These are phyloP conservation scores for Willisornis vidua DNA, from an alignment of 2,113 vertebrate species.

Conservation along the genomic window DNA sequence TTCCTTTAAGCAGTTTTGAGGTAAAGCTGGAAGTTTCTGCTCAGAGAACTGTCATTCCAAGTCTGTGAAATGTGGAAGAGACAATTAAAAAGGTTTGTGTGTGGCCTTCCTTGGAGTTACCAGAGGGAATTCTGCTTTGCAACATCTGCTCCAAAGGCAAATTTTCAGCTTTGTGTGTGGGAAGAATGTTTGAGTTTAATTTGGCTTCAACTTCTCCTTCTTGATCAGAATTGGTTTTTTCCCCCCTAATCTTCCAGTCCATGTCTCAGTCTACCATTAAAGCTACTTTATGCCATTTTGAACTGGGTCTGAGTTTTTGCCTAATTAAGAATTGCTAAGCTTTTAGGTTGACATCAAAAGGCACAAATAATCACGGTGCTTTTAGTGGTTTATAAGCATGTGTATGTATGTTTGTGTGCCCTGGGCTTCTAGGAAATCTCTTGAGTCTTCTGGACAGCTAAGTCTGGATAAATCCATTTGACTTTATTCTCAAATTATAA, in stretches of 20 bases:
- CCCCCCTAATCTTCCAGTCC: neutral
- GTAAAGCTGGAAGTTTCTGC: neutral
- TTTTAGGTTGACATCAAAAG: neutral
- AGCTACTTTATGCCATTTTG: neutral
- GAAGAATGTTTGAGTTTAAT: neutral
- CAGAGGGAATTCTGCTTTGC: neutral
- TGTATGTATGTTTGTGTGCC: neutral
- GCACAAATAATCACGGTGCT: neutral
- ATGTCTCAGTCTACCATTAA: neutral
- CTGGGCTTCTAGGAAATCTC: neutral
- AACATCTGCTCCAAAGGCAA: slow-evolving; percentile 1
- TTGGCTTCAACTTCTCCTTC: neutral
- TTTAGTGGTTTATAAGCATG: neutral
- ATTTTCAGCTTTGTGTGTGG: slow-evolving; percentile 25
- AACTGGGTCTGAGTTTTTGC: neutral
- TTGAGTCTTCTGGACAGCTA: neutral
- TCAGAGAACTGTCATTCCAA: neutral
- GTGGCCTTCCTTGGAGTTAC: neutral
- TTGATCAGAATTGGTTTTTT: neutral
- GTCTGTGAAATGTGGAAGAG: neutral
- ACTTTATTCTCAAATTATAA: neutral
- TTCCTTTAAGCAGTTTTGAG: neutral
- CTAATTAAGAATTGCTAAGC: neutral
- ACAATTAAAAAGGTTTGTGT: neutral
- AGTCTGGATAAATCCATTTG: neutral